A percentile compares a stretch with the other conserved stretches of the same genome.
These are phyloP conservation scores for Lota lota DNA, from an alignment of 2,113 vertebrate genomes.

Conservation along the genomic window DNA sequence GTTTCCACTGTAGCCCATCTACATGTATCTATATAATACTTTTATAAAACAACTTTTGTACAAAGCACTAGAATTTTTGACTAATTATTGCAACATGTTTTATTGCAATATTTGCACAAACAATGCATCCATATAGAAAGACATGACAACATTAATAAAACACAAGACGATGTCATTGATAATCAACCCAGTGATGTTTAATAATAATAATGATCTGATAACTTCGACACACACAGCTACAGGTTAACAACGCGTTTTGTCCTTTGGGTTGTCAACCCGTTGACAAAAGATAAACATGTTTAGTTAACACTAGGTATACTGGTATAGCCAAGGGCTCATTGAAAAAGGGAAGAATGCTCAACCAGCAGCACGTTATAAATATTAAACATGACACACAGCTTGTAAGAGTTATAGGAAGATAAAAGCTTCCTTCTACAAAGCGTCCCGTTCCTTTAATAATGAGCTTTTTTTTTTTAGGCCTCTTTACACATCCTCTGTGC, in stretches of 20 bases:
- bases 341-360: not conserved
- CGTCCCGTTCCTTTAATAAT: not conserved
- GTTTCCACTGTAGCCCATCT: too few relatives aligned
- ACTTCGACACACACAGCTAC: slow-evolving; percentile 49
- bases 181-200: slow-evolving; percentile 19
- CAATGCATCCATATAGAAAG: too few relatives aligned
- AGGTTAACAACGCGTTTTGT: slow-evolving; percentile 33
- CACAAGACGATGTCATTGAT: not conserved
- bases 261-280: slow-evolving; percentile 39
- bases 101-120: too few relatives aligned
- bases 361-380: slow-evolving; percentile 17
- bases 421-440: slow-evolving; percentile 8
- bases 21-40: too few relatives aligned
- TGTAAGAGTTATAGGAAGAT: slow-evolving; percentile 4
- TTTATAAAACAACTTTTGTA: too few relatives aligned
- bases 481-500: slow-evolving; percentile 48
- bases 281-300: slow-evolving; percentile 38
- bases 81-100: too few relatives aligned
- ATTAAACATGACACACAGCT: slow-evolving; percentile 4
- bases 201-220: slow-evolving; percentile 39
- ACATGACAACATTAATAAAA: not conserved
- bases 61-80: too few relatives aligned
- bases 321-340: not conserved
- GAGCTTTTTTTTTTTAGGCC: slow-evolving; percentile 9
- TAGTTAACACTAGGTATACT: slow-evolving; percentile 22